These are phyloP conservation scores for Creontiades dilutus DNA, from an alignment of 2,888 invertebrate species.

Conservation along the genomic window DNA sequence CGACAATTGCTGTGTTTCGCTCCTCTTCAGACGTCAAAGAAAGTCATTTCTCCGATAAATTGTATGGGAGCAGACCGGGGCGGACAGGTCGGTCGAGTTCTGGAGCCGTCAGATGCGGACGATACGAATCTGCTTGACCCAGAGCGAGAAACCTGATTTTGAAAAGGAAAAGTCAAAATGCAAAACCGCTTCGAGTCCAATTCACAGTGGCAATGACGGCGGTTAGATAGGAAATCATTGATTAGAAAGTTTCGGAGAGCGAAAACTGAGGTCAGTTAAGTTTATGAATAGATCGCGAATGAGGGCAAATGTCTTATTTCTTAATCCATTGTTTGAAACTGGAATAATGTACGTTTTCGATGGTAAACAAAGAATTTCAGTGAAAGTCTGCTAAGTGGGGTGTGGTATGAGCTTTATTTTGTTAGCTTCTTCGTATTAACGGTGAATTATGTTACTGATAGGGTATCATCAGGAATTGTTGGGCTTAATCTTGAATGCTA, in stretches of 20 bases:
- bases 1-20: too few species aligned
- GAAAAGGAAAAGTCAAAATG: conserved; percentile 39
- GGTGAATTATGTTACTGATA: too few species aligned
- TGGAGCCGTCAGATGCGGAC: conserved; percentile 2
- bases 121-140: conserved; percentile 22
- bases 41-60: conserved; percentile 7
- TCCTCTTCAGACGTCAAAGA: not conserved
- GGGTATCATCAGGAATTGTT: too few species aligned
- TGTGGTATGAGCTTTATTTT: too few species aligned
- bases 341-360: too few species aligned
- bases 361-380: too few species aligned
- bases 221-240: not conserved
- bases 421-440: too few species aligned
- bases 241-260: not conserved
- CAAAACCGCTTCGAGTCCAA: not conserved
- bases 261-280: not conserved
- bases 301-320: too few species aligned
- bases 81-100: conserved; percentile 16
- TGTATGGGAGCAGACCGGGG: not conserved
- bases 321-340: too few species aligned
- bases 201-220: not conserved
- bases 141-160: conserved; percentile 21
- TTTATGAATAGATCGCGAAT: too few species aligned
- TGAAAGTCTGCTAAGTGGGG: too few species aligned
- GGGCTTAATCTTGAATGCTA: too few species aligned